Evolutionary conservation across 2,113 vertebrate genomes (phyloP), one percentile per base, ranked within the genome.

Genomic region (Chitala chitala): DNA sequence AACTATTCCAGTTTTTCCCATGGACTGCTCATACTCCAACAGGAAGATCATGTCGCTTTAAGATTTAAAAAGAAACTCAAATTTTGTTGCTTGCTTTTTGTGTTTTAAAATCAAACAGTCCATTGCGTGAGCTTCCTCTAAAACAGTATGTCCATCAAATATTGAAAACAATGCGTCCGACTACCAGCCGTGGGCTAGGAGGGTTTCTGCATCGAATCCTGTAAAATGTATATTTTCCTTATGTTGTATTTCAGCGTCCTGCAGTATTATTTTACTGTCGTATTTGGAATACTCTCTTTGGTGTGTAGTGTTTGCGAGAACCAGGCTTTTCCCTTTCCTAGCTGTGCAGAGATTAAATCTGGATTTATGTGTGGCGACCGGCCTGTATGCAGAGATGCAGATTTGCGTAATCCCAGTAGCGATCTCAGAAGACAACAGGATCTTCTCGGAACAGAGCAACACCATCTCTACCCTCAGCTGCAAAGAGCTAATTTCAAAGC

Each of bases 51-150:
- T 38, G 3, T 33, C 29, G 33, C 38, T 38, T 33, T 20, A 36
- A 31, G 29, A 59, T 24, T 31, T 15, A 20, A 31, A 59, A 24
- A 24, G 20, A 59, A 59, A 59, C 56, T 31, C 33, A 58, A 29
- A 59, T 63, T n/a, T n/a, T n/a, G n/a, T n/a, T n/a, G n/a, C n/a
- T n/a, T 63, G 59, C 33, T 63, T 63, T 63, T 63, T 63, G 59
- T 63, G 33, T 63, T 63, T 38, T 63, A 6, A 63, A 8, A 20
- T 38, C 7, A 56, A 3, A 8, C 0, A 26, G 29, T 56, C 36
- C 36, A 8, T 5, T 61, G 58, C 33, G 15, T 64, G 17, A 72
- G 40, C 70, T 73, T 59, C 53, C 26, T 46, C 5, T 10, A 31
- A 17, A 51, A 50, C 59, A 64, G 72, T 29, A 64, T 31, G 46